Percentiles rank a stretch among this genome's conserved stretches.
Evolutionary conservation across 2,888 invertebrate genomes (phyloP).

Genomic region (Diploptera punctata): DNA sequence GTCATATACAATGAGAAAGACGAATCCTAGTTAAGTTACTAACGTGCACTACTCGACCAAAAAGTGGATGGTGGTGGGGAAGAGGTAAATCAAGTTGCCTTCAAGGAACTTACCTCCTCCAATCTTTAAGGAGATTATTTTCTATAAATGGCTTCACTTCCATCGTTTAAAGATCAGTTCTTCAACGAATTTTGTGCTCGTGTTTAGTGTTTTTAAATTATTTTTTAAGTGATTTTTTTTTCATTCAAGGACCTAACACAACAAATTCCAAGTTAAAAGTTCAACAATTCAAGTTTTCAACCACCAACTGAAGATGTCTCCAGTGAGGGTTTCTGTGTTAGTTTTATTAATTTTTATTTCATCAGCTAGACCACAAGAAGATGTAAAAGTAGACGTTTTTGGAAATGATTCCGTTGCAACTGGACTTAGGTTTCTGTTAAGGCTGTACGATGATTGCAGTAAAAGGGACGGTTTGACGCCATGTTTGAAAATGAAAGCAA

Average conservation of each 20-base stretch:
- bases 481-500: conserved; percentile 82
- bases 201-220: no score
- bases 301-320: not conserved
- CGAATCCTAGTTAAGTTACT: not conserved
- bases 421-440: conserved; percentile 44
- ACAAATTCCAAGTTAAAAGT: no score
- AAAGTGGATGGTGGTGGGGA: not conserved
- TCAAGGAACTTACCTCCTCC: conserved; percentile 22
- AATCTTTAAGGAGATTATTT: not conserved
- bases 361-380: conserved; percentile 55
- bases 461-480: conserved; percentile 69
- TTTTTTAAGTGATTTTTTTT: no score
- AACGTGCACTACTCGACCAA: no score
- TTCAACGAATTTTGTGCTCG: not conserved
- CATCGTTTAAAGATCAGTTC: not conserved
- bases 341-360: conserved; percentile 49
- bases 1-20: not conserved
- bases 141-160: conserved; percentile 15
- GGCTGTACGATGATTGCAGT: conserved; percentile 78
- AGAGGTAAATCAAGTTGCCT: no score
- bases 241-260: no score
- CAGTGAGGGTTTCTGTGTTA: conserved; percentile 45
- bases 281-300: no score
- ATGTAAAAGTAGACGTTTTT: conserved; percentile 35
- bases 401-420: conserved; percentile 63